phyloP scores from a whole-genome alignment of 2,797 vertebrate species.

The Pangasius mekongensis region DNA sequence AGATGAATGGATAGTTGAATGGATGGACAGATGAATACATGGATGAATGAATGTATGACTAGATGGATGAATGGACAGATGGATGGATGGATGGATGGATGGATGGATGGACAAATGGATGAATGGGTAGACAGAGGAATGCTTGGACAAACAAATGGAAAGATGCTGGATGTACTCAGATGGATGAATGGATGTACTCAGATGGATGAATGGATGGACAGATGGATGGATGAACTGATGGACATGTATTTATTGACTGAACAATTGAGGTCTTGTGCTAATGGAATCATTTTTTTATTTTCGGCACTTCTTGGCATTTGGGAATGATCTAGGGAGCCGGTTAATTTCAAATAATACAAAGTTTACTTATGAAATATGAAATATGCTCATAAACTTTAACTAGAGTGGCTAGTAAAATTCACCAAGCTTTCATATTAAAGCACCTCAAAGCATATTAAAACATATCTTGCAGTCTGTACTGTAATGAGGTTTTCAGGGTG shows the following conservation, averaged over 20 bases:
- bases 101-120: background rate
- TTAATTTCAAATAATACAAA: background rate
- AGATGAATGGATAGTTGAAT: background rate
- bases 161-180: too few relatives aligned
- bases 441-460: constrained; percentile 32
- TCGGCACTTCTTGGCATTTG: background rate
- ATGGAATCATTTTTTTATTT: background rate
- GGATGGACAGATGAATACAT: background rate
- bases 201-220: background rate
- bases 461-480: constrained; percentile 3
- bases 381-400: constrained; percentile 6
- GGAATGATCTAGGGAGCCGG: background rate
- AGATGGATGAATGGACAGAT: too few relatives aligned
- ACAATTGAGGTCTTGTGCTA: background rate
- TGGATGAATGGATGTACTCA: background rate
- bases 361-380: constrained; percentile 21
- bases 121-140: background rate
- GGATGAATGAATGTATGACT: background rate
- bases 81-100: background rate
- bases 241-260: background rate
- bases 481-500: constrained; percentile 33
- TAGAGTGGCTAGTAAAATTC: background rate
- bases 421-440: constrained; percentile 4
- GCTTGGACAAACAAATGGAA: too few relatives aligned
- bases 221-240: background rate